These are phyloP conservation scores for Pseudochromis fuscus DNA, from an alignment of 2,797 vertebrate genomes.

Conservation along the genomic window DNA sequence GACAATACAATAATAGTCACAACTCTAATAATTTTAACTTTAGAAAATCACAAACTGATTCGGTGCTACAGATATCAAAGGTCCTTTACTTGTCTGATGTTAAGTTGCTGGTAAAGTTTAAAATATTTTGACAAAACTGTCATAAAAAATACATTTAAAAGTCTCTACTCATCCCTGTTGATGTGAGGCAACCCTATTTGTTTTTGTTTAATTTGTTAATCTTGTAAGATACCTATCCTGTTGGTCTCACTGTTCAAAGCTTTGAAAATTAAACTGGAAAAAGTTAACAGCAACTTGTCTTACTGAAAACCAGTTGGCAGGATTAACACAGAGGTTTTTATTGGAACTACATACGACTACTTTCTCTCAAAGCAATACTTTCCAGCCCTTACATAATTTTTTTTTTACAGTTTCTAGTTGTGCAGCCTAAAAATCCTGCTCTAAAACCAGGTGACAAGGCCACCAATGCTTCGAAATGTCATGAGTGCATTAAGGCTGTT, in stretches of 20 bases:
- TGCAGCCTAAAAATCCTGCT: slow-evolving; percentile 25
- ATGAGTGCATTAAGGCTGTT: slow-evolving; percentile 57
- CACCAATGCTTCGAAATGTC: slow-evolving; percentile 49
- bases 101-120: not conserved
- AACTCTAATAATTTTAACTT: too few species aligned
- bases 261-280: not conserved
- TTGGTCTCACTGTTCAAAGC: not conserved
- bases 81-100: not conserved
- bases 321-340: slow-evolving; percentile 7
- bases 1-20: too few species aligned
- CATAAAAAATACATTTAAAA: not conserved
- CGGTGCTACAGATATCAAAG: too few species aligned
- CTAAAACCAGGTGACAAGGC: slow-evolving; percentile 34
- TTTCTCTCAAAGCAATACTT: slow-evolving; percentile 2
- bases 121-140: not conserved
- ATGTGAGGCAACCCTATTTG: too few species aligned
- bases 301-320: not conserved
- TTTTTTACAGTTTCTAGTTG: slow-evolving; percentile 29
- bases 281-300: not conserved
- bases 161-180: too few species aligned
- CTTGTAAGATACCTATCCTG: too few species aligned
- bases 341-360: not conserved
- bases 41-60: too few species aligned
- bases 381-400: too few species aligned
- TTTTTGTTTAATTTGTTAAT: too few species aligned